Evolutionary conservation across 2,888 invertebrate genomes (phyloP).

Genomic region (Acronicta leporina): DNA sequence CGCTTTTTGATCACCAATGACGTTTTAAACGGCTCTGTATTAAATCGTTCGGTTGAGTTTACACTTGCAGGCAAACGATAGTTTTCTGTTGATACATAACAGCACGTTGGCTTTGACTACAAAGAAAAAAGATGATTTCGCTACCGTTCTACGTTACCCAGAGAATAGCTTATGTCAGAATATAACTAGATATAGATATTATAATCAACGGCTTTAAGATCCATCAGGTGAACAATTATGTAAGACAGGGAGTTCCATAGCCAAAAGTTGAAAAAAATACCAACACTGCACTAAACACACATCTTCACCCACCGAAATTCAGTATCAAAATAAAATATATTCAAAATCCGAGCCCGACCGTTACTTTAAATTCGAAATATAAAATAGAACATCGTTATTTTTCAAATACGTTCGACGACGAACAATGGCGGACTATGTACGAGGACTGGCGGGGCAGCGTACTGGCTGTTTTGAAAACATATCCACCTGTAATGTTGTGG

Average conservation of each 20-base stretch:
- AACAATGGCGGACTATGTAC: slow-evolving; percentile 60
- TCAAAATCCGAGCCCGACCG: slow-evolving; percentile 42
- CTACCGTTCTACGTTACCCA: not conserved
- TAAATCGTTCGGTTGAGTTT: slow-evolving; percentile 46
- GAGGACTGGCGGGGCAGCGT: slow-evolving; percentile 41
- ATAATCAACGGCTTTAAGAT: not conserved
- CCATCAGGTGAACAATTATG: slow-evolving; percentile 22
- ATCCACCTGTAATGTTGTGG: slow-evolving; percentile 57
- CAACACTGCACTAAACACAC: slow-evolving; percentile 46
- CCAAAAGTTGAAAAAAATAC: slow-evolving; percentile 2
- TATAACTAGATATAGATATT: slow-evolving; percentile 3
- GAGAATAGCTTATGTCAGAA: slow-evolving; percentile 1
- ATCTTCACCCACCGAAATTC: slow-evolving; percentile 12
- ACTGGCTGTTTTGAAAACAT: slow-evolving; percentile 62
- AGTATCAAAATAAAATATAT: slow-evolving; percentile 26
- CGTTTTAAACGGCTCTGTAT: slow-evolving; percentile 55
- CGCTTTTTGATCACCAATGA: slow-evolving; percentile 75
- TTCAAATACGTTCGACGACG: slow-evolving; percentile 58
- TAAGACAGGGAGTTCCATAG: not conserved
- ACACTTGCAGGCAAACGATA: slow-evolving; percentile 25
- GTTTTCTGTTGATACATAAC: slow-evolving; percentile 21
- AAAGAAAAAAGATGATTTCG: slow-evolving; percentile 2
- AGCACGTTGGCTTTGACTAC: slow-evolving; percentile 18
- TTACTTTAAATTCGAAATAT: slow-evolving; percentile 45
- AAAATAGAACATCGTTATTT: slow-evolving; percentile 49